Evolutionary conservation across 2,888 invertebrate species (phyloP), one percentile per base, ranked within the genome.

Genomic region (Epinotia bilunana): DNA sequence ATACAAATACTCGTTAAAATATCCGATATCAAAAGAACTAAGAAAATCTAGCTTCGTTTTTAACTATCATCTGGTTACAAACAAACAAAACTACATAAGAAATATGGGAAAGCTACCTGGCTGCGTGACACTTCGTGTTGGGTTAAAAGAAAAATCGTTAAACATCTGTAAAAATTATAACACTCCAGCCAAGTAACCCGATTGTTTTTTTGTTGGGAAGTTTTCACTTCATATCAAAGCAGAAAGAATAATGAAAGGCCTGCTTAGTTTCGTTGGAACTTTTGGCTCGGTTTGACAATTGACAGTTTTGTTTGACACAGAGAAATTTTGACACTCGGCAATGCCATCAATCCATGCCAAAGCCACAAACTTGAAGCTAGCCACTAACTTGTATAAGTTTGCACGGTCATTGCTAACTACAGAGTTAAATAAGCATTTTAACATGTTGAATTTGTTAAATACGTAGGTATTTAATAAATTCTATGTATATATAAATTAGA

Each of bases 101-200:
- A 28, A 20, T 43, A 13, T 1, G 13, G n/a, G 16, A 43, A 60
- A 28, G 20, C 58, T 60, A 69, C 46, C 33, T 20, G 57, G 20
- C 57, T 60, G 23, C 3, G 49, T 53, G 53, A 65, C 69, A 23
- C 43, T 69, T 58, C 23, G 58, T 60, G 67, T 67, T n/a, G 55
- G 13, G 68, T 68, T 9, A 12, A 4, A 57, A 20, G 12, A 20
- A 20, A 9, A 3, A 12, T 57, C n/a, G 46, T 49, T 64, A 9
- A 9, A 1, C 23, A 16, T 4, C n/a, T 16, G 46, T 33, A n/a
- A 28, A 49, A 65, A 28, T 11, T 53, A 18, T 28, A 28, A 53
- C 28, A 33, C 28, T 65, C 33, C 9, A 33, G 33, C 12, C 23
- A 65, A 28, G n/a, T 49, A 49, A 9, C 1, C 49, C 13, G n/a